Evolutionary conservation across 2,113 vertebrate species (phyloP).

Genomic region (Nothoprocta perdicaria): DNA sequence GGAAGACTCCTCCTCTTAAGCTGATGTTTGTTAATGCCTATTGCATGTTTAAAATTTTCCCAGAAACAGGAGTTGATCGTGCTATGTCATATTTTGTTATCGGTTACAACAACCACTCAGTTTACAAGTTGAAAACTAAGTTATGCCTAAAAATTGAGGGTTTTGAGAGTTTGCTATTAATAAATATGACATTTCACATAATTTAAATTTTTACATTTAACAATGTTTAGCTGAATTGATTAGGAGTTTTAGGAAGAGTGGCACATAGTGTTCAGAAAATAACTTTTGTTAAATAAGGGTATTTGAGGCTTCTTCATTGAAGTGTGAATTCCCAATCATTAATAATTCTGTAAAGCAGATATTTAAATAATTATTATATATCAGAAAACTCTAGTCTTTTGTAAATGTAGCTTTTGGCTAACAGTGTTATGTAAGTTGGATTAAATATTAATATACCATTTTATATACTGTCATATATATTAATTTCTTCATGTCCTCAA

Average conservation of each 20-base stretch:
- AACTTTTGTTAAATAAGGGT: not conserved
- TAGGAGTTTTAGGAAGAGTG: not conserved
- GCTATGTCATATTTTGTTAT: not conserved
- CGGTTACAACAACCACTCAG: not conserved
- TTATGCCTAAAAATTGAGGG: not conserved
- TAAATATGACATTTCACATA: not conserved
- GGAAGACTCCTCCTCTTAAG: not conserved
- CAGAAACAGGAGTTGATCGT: not conserved
- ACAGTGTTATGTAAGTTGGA: not conserved
- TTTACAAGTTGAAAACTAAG: not conserved
- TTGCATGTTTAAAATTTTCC: not conserved
- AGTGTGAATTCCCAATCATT: not conserved
- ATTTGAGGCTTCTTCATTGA: not conserved
- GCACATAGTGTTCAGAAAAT: not conserved
- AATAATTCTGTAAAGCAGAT: not conserved
- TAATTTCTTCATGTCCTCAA: not conserved
- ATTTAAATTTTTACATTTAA: not conserved
- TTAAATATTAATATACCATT: not conserved
- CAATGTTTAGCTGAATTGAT: not conserved
- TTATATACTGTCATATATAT: not conserved
- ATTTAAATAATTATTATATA: not conserved
- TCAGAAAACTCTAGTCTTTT: not conserved
- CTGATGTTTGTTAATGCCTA: not conserved
- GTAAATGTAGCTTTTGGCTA: not conserved
- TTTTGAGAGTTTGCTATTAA: not conserved